A percentile compares a stretch with the other conserved stretches of the same genome.
phyloP scores from a whole-genome alignment of 1,140 invertebrate species.

The Polypedilum vanderplanki region DNA sequence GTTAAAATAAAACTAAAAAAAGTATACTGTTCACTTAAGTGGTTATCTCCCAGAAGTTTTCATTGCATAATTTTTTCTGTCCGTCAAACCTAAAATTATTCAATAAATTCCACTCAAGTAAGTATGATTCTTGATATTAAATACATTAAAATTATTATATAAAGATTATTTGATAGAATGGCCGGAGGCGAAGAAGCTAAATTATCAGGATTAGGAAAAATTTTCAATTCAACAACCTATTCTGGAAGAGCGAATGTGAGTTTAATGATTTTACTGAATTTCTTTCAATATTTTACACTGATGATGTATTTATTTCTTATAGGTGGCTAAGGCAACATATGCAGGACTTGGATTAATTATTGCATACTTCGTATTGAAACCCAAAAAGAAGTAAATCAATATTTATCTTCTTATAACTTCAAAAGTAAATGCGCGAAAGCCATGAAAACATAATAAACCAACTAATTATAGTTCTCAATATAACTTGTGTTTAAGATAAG shows the following conservation, averaged over 20 bases:
- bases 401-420: too few species aligned
- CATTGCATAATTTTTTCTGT: conserved; percentile 12
- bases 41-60: background rate
- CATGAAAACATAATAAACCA: background rate
- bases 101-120: conserved; percentile 11
- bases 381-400: conserved; percentile 49
- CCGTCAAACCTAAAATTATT: background rate
- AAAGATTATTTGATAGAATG: conserved; percentile 47
- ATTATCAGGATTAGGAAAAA: conserved; percentile 52
- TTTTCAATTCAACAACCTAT: conserved; percentile 56
- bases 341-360: conserved; percentile 51
- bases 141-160: background rate
- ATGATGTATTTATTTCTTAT: conserved; percentile 36
- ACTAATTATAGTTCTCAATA: too few species aligned
- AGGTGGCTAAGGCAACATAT: conserved; percentile 58
- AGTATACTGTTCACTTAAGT: background rate
- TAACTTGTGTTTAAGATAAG: too few species aligned
- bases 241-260: conserved; percentile 60
- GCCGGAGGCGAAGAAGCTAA: conserved; percentile 57
- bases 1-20: background rate
- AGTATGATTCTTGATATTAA: background rate
- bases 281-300: conserved; percentile 32
- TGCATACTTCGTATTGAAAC: conserved; percentile 52
- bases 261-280: conserved; percentile 40
- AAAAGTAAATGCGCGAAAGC: background rate